Base-by-base conservation (phyloP, 2,113 vertebrate species). In the Carassius gibelio region DNA sequence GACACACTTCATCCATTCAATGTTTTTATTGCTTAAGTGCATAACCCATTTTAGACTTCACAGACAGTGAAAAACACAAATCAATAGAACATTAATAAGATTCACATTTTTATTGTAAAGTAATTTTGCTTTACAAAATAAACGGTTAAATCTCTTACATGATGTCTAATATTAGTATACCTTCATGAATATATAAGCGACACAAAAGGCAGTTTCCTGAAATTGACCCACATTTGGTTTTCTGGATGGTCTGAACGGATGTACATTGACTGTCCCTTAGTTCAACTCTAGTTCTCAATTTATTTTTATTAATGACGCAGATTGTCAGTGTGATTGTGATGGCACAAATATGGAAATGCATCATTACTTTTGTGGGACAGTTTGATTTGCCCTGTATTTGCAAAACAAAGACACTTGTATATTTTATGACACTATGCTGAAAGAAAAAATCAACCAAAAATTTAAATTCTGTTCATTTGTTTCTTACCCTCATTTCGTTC, bases 291-390 rank as follows among this genome's bases (percentile, higher is more conserved):
- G 19, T n/a, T 38, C 68, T 9, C 52, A n/a, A 5, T 78, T 76
- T 55, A 57, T 76, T 9, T 55, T 76, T 52, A 76, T 10, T 30
- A 30, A 78, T 26, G 30, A 8, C 11, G 8, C 5, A 38, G 17
- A 38, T 38, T n/a, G 52, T 59, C 52, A 38, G 52, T n/a, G 50
- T 8, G 75, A 21, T 77, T 77, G 74, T 52, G 50, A 21, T 1
- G 48, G 30, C 75, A 78, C 30, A 38, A 78, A 78, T 59, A n/a
- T 59, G 52, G 17, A 78, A 59, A 78, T 59, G 75, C 52, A 59
- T 78, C 3, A 38, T 38, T 36, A 55, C 52, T 78, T 59, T 59
- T n/a, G 30, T 59, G 17, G 75, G 30, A n/a, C 30, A 59, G 19
- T n/a, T n/a, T 59, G 17, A 61, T 42, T 59, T n/a, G 10, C 4